Evolutionary conservation across 2,113 vertebrate species (phyloP), one percentile per base, ranked within the genome.

Genomic region (Seriola aureovittata): DNA sequence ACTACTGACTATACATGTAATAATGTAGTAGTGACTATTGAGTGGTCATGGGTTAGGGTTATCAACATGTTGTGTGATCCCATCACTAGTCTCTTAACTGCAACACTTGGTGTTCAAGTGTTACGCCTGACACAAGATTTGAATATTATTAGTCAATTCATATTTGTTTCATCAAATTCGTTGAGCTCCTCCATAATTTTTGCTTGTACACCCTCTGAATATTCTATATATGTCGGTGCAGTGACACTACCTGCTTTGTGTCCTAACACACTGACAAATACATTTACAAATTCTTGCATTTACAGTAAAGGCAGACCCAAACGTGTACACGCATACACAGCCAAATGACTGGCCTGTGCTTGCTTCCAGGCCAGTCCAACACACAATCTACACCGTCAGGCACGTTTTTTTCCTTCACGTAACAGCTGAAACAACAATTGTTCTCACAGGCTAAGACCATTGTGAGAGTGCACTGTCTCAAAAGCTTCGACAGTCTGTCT

Each of bases 341-440:
- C 17, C 2, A 1, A 75, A 25, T 9, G 36, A 42, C 40, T 42
- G 40, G 40, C 40, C 10, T 42, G 40, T 42, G 12, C 59, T 59
- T 71, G 42, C 78, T 71, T 68, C 54, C 25, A 62, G 73, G 57
- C 59, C 50, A 32, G 81, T 57, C 46, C 8, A 34, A 76, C 77
- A 59, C 76, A 72, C 67, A 84, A 69, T 75, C 19, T 46, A 12
- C 40, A 50, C 76, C 74, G 46, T 59, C 58, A 25, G 55, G 34
- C 32, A 13, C 17, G 63, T 75, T 78, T 29, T 70, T 71, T 80
- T 29, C 38, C 67, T 64, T 80, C 55, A 55, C 75, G 54, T 40
- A 77, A 74, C 89, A 89, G 88, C 90, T 93, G 86, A 93, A 94
- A 92, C 84, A 94, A 93, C 92, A 94, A 90, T 89, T 80, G 87